Evolutionary conservation across 2,113 vertebrate species (phyloP).

Genomic region (Crotalus horridus): DNA sequence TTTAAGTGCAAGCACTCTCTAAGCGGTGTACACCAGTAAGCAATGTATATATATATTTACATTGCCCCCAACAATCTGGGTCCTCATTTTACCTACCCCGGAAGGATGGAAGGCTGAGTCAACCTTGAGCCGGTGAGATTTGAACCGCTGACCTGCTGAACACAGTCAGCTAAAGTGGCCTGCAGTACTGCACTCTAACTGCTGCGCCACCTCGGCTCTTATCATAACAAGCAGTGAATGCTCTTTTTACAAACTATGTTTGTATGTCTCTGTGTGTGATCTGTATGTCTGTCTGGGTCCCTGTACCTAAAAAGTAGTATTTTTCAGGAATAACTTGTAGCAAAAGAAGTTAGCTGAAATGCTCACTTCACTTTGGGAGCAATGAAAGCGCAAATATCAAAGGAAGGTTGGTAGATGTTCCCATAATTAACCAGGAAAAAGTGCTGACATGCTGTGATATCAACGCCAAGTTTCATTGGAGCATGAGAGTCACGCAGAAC

Average conservation of each 20-base stretch:
- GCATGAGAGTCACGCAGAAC: not conserved
- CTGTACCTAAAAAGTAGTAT: rapidly evolving
- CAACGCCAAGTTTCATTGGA: not conserved
- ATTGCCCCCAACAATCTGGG: too few relatives aligned
- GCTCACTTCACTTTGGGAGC: not conserved
- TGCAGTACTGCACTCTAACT: too few relatives aligned
- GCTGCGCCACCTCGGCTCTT: too few relatives aligned
- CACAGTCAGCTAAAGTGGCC: too few relatives aligned
- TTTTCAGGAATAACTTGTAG: not conserved
- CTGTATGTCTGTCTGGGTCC: not conserved
- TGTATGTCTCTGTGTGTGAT: too few relatives aligned
- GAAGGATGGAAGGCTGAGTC: too few relatives aligned
- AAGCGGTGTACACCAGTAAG: too few relatives aligned
- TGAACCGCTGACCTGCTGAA: too few relatives aligned
- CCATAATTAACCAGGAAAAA: not conserved
- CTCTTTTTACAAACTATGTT: not conserved
- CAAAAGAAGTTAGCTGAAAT: not conserved
- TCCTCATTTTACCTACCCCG: too few relatives aligned
- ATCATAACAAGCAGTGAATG: not conserved
- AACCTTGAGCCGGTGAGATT: too few relatives aligned
- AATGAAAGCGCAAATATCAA: not conserved
- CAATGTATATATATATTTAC: too few relatives aligned
- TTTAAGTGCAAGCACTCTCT: too few relatives aligned
- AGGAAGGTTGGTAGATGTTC: not conserved
- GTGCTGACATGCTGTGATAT: constrained; percentile 24